phyloP scores from a whole-genome alignment of 1,140 invertebrate genomes.

The Nylanderia fulva region DNA sequence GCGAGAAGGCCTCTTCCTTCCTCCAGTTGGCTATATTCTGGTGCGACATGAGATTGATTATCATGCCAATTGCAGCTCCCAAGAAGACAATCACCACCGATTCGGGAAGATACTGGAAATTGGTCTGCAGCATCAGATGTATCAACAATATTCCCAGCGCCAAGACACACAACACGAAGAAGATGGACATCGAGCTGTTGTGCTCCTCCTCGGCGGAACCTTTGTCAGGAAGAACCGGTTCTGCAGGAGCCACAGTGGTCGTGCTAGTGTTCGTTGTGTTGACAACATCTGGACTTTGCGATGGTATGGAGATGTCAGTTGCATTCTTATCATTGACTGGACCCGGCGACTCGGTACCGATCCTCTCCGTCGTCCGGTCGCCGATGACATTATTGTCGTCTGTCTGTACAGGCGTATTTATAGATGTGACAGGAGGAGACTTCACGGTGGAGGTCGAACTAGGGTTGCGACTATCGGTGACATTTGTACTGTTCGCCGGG shows the following conservation, averaged over 20 bases:
- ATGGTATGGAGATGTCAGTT: constrained; percentile 44
- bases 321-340: constrained; percentile 52
- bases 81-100: constrained; percentile 98
- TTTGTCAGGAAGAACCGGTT: constrained; percentile 92
- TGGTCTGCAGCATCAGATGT: constrained; percentile 97
- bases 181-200: constrained; percentile 98
- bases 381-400: constrained; percentile 21
- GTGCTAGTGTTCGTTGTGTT: constrained; percentile 84
- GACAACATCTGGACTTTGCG: constrained; percentile 60
- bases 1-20: constrained; percentile 98
- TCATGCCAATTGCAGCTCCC: constrained; percentile 96
- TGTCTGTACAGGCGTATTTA: constrained; percentile 10
- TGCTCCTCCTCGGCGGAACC: constrained; percentile 97
- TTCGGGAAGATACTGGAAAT: constrained; percentile 98
- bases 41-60: constrained; percentile 96
- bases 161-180: constrained; percentile 97
- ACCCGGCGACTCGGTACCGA: background rate
- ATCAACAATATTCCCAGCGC: constrained; percentile 97
- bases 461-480: background rate
- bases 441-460: constrained; percentile 8
- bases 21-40: constrained; percentile 97
- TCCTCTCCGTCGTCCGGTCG: constrained; percentile 55
- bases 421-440: background rate
- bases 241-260: constrained; percentile 87
- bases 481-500: background rate